Percentiles rank a stretch among this genome's conserved stretches.
phyloP scores from a whole-genome alignment of 1,140 invertebrate genomes.

The Anastrepha obliqua region DNA sequence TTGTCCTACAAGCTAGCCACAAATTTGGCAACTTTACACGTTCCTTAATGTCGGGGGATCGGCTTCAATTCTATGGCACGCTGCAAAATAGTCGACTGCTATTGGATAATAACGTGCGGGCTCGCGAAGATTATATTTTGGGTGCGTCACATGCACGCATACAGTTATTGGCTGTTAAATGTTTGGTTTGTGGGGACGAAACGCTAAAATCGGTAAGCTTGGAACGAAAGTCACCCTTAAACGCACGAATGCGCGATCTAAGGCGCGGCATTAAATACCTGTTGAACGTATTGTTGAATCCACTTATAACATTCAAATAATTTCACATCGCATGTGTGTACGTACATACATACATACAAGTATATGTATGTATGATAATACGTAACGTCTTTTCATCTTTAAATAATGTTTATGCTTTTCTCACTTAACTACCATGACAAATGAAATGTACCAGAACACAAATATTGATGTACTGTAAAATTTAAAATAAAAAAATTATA shows the following conservation, averaged over 20 bases:
- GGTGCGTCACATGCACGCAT: conserved; percentile 78
- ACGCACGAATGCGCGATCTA: conserved; percentile 78
- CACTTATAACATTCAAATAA: conserved; percentile 84
- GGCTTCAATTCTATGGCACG: conserved; percentile 82
- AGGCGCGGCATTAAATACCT: conserved; percentile 82
- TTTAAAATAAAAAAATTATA: too few species aligned
- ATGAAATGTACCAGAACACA: too few species aligned
- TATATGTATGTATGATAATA: too few species aligned
- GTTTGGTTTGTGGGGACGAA: conserved; percentile 79
- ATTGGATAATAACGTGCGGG: conserved; percentile 58
- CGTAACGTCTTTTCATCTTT: too few species aligned
- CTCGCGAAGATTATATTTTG: conserved; percentile 74
- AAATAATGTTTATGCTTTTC: too few species aligned
- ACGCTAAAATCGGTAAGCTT: conserved; percentile 74
- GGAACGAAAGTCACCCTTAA: conserved; percentile 72
- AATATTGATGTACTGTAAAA: too few species aligned
- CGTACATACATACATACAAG: too few species aligned
- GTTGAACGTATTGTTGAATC: conserved; percentile 85
- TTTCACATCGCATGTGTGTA: not conserved
- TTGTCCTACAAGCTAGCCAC: conserved; percentile 78
- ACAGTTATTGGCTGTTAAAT: conserved; percentile 80
- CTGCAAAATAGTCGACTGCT: conserved; percentile 51
- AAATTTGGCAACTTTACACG: conserved; percentile 84
- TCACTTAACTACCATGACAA: too few species aligned
- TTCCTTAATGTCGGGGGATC: conserved; percentile 80